Base-by-base conservation (phyloP, 2,113 vertebrate genomes). In the Proteles cristata region DNA sequence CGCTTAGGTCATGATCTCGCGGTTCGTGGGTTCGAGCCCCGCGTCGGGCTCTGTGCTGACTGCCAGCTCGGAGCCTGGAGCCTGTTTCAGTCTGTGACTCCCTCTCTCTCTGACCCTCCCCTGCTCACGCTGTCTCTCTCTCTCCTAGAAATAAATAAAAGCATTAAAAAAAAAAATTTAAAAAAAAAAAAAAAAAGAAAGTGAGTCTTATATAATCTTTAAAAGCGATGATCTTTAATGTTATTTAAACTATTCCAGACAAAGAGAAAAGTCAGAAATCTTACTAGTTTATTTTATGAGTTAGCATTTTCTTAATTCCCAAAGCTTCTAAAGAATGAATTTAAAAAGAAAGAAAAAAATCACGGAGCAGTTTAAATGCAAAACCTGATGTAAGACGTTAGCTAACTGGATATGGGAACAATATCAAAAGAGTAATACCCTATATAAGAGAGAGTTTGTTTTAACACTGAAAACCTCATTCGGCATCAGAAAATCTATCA, bases 311-410 rank as follows among this genome's bases (percentile, higher is more conserved):
- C 88, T 96, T 93, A 93, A 93, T 84, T 87, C 63, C 33, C 82
- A 80, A 95, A 94, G 21, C 53, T 92, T 90, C 88, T 88, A 81
- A 92, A 90, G 83, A 96, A 35, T 93, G 58, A 96, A 88, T 92
- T 94, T 74, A 95, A 74, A 97, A 80, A 66, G 23, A 86, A 87
- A 96, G 25, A 76, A 61, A 84, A 48, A 63, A 81, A 19, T 94
- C 85, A 83, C 28, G 82, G 66, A 82, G 31, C 48, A 95, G 16
- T 66, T 91, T 96, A 55, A 84, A 80, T 25, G 10, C n/a, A 93
- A 93, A 85, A 25, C 68, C n/a, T 96, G 53, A 81, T 96, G 94
- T 95, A 96, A 96, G 31, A 68, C 74, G 77, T 92, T 95, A 97
- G 15, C 33, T 94, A 88, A 92, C 76, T 93, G 16, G 31, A 91